Evolutionary conservation across 2,113 vertebrate genomes (phyloP), one percentile per base, ranked within the genome.

Genomic region (Ancistrus triradiatus): DNA sequence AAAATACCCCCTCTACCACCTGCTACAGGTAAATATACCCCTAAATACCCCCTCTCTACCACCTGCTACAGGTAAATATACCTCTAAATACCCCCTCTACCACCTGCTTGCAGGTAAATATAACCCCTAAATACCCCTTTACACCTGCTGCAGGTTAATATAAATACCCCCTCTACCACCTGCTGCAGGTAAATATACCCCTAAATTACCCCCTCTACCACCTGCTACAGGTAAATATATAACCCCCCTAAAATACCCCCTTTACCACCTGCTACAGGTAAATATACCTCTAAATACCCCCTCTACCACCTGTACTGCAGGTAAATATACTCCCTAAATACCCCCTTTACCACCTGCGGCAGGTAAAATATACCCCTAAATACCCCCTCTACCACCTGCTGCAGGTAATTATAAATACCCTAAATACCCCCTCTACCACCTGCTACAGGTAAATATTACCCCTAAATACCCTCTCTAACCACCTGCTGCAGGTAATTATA

Each of bases 291-390:
- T 4, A 7, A 15, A 42, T 24, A 21, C 44, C 56, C 27, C 47
- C 37, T 19, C 11, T 33, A 46, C 28, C 33, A 18, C 19, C 40
- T 35, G n/a, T n/a, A 1, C 25, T 53, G 17, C 43, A 53, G 18
- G 25, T 47, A n/a, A 19, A 62, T 4, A 4, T 6, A 84, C 86
- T 76, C 77, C 68, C 86, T 4, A 4, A 87, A 59, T 86, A 83
- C 22, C 87, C 85, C 0, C 77, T 85, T 1, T 83, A 81, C 74
- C 84, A 86, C 73, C 65, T 88, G n/a, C 77, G 87, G 42, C 84
- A 84, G 81, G 83, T 83, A 61, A 59, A 44, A n/a, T 17, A 28
- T 27, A 14, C 56, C 13, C 7, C 25, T 14, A 31, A 40, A 2
- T 73, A 76, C 31, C 59, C 66, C 28, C 7, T 13, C 28, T 25